phyloP scores from a whole-genome alignment of 2,113 vertebrate species.

The Leucopsar rothschildi region DNA sequence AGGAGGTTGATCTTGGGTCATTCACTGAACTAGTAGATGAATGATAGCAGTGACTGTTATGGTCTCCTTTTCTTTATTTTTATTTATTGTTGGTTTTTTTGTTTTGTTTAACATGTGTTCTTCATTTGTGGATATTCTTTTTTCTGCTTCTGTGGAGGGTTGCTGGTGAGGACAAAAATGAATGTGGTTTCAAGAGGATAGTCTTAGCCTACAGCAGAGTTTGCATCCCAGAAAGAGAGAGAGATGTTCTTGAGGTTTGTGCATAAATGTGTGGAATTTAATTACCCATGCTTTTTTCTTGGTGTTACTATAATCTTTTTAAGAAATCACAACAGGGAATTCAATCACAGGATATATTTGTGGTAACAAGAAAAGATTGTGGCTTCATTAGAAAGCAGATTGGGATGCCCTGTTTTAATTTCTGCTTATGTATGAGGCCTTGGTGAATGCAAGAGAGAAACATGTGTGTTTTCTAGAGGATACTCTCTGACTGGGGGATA shows the following conservation, averaged over 20 bases:
- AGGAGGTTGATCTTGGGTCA: constrained; percentile 52
- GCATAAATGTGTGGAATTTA: neutral
- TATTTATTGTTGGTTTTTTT: neutral
- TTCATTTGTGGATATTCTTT: neutral
- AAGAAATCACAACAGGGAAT: neutral
- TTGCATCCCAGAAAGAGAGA: neutral
- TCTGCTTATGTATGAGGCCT: neutral
- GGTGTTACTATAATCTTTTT: neutral
- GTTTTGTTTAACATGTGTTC: neutral
- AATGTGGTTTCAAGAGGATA: neutral
- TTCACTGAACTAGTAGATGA: neutral
- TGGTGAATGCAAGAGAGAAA: neutral
- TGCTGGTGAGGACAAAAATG: neutral
- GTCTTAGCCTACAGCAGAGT: neutral
- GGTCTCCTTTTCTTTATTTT: neutral
- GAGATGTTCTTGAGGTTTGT: neutral
- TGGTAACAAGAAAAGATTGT: neutral
- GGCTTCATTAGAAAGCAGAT: neutral
- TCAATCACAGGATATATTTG: neutral
- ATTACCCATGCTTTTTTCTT: neutral
- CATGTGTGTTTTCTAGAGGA: neutral
- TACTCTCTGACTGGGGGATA: neutral
- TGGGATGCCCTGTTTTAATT: neutral
- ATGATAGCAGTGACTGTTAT: neutral
- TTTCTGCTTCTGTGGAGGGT: neutral